Evolutionary conservation across 2,113 vertebrate species (phyloP).

Genomic region (Anolis carolinensis): DNA sequence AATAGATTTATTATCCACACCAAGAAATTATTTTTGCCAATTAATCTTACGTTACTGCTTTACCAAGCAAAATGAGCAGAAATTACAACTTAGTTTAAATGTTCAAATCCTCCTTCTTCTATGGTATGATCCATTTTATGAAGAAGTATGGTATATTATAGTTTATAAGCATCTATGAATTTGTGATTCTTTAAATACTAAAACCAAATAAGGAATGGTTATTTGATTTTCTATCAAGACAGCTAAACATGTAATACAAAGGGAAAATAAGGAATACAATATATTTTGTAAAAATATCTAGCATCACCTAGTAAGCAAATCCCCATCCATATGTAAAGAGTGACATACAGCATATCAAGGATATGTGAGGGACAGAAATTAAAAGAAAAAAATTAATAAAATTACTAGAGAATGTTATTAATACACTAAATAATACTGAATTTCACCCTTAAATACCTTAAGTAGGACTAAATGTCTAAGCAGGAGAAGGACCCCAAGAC

Average conservation of each 20-base stretch:
- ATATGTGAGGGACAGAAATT: not conserved
- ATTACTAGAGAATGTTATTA: not conserved
- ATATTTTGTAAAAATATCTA: not conserved
- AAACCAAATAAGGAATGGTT: not conserved
- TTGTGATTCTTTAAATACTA: not conserved
- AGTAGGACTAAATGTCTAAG: not conserved
- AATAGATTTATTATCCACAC: not conserved
- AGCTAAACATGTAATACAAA: not conserved
- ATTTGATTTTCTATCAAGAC: not conserved
- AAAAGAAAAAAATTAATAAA: not conserved
- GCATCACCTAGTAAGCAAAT: not conserved
- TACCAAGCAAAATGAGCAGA: conserved; percentile 4
- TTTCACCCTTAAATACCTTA: not conserved
- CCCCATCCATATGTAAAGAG: not conserved
- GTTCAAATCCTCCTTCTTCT: not conserved
- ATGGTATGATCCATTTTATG: no score
- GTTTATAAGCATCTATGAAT: not conserved
- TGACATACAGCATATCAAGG: not conserved
- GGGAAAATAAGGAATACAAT: not conserved
- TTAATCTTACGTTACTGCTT: not conserved
- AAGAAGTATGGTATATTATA: no score
- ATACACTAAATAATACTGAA: not conserved
- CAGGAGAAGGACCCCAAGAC: no score
- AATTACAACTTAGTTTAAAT: not conserved
- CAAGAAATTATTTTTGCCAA: not conserved